Evolutionary conservation across 2,113 vertebrate genomes (phyloP).

Genomic region (Scopus umbretta): DNA sequence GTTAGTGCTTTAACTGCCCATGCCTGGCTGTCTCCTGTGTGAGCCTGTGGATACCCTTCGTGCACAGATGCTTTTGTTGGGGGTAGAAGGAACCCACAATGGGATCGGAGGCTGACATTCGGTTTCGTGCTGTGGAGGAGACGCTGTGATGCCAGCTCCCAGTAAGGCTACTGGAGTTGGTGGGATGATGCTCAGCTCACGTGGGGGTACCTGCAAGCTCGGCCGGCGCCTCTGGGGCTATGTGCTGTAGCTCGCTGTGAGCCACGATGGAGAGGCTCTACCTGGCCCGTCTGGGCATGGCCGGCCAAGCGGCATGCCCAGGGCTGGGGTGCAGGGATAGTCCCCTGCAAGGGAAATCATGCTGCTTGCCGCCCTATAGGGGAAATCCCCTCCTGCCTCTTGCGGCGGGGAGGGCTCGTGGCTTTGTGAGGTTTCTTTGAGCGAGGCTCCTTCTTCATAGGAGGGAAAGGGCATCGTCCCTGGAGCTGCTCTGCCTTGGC

Average conservation of each 20-base stretch:
- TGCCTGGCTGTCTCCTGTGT: neutral
- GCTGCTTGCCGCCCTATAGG: rapidly evolving
- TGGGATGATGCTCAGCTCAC: neutral
- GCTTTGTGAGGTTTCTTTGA: neutral
- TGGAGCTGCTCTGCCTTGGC: neutral
- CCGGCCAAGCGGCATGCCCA: rapidly evolving
- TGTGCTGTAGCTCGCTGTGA: rapidly evolving
- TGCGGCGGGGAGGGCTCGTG: neutral
- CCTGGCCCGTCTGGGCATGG: no score
- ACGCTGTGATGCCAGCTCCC: neutral
- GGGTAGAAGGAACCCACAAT: neutral
- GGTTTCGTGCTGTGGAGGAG: neutral
- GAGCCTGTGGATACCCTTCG: neutral
- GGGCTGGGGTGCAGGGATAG: neutral
- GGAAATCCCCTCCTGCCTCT: neutral
- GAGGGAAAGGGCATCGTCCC: neutral
- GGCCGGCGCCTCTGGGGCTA: neutral
- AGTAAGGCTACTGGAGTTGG: neutral
- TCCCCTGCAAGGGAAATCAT: neutral
- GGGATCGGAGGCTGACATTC: neutral
- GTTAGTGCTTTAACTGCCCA: neutral
- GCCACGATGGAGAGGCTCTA: rapidly evolving
- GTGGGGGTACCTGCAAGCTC: neutral
- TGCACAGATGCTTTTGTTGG: neutral
- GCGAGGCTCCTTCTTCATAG: neutral